Percentiles rank a stretch among this genome's conserved stretches.
Conservation (phyloP, 2,797 vertebrate genomes). For the Lerista edwardsae region DNA sequence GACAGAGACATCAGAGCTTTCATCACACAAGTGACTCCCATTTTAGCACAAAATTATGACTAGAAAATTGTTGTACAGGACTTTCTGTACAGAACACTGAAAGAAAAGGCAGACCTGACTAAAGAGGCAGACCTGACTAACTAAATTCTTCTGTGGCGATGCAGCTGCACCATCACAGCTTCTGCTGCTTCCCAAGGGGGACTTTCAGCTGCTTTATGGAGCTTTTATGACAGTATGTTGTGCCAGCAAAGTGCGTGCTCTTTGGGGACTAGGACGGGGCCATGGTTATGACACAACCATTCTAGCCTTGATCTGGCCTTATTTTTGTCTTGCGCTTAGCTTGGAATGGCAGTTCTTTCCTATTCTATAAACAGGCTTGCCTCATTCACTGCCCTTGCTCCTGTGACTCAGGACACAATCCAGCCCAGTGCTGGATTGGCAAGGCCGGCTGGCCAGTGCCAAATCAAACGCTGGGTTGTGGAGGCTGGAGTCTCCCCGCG, state of each 20-base stretch:
- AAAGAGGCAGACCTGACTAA: too few species aligned
- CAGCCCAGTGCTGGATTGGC: too few species aligned
- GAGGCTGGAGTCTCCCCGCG: too few species aligned
- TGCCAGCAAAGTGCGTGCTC: too few species aligned
- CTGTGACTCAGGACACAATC: neutral
- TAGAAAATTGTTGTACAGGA: neutral
- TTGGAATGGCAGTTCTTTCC: neutral
- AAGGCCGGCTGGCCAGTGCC: too few species aligned
- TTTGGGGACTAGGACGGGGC: too few species aligned
- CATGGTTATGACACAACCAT: neutral
- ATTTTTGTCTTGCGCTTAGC: neutral
- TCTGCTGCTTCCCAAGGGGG: too few species aligned
- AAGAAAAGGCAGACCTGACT: neutral
- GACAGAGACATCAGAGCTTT: neutral
- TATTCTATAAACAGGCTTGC: neutral
- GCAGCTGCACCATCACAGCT: too few species aligned
- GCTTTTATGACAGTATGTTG: too few species aligned
- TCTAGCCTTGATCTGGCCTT: neutral
- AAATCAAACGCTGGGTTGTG: too few species aligned
- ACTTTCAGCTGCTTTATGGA: too few species aligned
- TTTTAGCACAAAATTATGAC: neutral
- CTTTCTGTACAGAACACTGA: neutral
- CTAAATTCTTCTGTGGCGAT: too few species aligned
- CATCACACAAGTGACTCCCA: neutral
- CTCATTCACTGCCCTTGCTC: neutral